Conservation (phyloP, 2,888 invertebrate genomes). For the Zaprionus lineosus region DNA sequence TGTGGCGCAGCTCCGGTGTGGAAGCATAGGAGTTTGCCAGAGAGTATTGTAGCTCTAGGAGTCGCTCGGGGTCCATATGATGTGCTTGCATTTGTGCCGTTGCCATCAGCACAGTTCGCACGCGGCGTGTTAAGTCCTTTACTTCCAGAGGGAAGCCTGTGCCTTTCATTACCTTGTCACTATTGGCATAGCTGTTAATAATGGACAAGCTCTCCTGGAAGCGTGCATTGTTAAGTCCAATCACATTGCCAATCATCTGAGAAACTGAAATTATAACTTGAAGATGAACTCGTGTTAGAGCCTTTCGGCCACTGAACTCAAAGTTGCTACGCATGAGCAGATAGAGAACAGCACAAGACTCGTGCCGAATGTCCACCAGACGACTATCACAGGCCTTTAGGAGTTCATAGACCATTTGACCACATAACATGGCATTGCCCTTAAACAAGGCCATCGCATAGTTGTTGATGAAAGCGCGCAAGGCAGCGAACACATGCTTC, state of each 20-base stretch:
- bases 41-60: slow-evolving; percentile 95
- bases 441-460: slow-evolving; percentile 92
- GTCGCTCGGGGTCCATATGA: slow-evolving; percentile 94
- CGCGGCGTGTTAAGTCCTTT: slow-evolving; percentile 95
- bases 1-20: slow-evolving; percentile 95
- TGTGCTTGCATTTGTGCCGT: slow-evolving; percentile 95
- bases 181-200: slow-evolving; percentile 95
- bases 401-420: slow-evolving; percentile 90
- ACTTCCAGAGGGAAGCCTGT: slow-evolving; percentile 95
- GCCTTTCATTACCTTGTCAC: slow-evolving; percentile 97
- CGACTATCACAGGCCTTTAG: slow-evolving; percentile 94
- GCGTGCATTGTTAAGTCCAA: slow-evolving; percentile 95
- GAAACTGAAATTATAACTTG: slow-evolving; percentile 98
- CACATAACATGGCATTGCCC: slow-evolving; percentile 92
- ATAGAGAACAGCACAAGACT: slow-evolving; percentile 95
- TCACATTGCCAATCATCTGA: slow-evolving; percentile 94
- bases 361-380: slow-evolving; percentile 91
- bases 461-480: slow-evolving; percentile 95
- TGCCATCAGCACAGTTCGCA: slow-evolving; percentile 96
- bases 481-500: slow-evolving; percentile 94
- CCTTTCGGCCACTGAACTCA: slow-evolving; percentile 92
- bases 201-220: slow-evolving; percentile 96
- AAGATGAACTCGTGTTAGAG: slow-evolving; percentile 93
- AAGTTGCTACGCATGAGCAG: slow-evolving; percentile 97
- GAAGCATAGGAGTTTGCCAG: slow-evolving; percentile 96